Percentiles rank a stretch among this genome's conserved stretches.
Conservation (phyloP, 1,140 invertebrate species). For the Cyclargus thomasi region DNA sequence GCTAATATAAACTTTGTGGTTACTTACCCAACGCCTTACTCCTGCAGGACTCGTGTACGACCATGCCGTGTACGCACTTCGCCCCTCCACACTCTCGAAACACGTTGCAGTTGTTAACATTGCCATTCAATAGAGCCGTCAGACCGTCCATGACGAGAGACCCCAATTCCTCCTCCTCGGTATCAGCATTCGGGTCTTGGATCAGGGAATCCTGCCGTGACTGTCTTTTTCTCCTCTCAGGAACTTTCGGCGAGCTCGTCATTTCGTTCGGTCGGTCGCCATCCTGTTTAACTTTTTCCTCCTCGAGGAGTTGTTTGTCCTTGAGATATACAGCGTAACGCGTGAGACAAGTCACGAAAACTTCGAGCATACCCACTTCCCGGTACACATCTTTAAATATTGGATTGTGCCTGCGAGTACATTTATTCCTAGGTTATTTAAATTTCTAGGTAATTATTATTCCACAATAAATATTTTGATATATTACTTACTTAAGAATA, state of each 20-base stretch:
- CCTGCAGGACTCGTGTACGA: slow-evolving; percentile 89
- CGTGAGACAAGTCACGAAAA: slow-evolving; percentile 94
- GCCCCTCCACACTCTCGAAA: slow-evolving; percentile 95
- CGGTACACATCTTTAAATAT: slow-evolving; percentile 98
- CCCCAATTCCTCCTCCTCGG: slow-evolving; percentile 86
- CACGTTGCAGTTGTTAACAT: slow-evolving; percentile 91
- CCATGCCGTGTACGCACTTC: slow-evolving; percentile 92
- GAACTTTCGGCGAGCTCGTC: slow-evolving; percentile 53
- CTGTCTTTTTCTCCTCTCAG: slow-evolving; percentile 56
- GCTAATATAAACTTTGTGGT: too few relatives aligned
- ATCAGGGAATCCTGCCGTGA: slow-evolving; percentile 71
- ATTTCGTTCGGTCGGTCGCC: slow-evolving; percentile 18
- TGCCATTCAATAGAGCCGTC: slow-evolving; percentile 85
- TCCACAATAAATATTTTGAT: neutral
- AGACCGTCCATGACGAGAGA: slow-evolving; percentile 91
- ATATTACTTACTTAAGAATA: slow-evolving; percentile 82
- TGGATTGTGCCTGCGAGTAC: slow-evolving; percentile 82
- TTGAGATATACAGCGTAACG: slow-evolving; percentile 88
- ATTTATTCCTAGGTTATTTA: neutral
- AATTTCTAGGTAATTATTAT: too few relatives aligned
- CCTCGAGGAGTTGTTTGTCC: slow-evolving; percentile 77
- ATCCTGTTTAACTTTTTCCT: slow-evolving; percentile 48
- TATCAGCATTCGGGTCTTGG: slow-evolving; percentile 58
- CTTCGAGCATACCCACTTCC: slow-evolving; percentile 98
- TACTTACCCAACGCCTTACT: slow-evolving; percentile 82